Conservation (phyloP, 2,113 vertebrate species). For the Chloebia gouldiae region DNA sequence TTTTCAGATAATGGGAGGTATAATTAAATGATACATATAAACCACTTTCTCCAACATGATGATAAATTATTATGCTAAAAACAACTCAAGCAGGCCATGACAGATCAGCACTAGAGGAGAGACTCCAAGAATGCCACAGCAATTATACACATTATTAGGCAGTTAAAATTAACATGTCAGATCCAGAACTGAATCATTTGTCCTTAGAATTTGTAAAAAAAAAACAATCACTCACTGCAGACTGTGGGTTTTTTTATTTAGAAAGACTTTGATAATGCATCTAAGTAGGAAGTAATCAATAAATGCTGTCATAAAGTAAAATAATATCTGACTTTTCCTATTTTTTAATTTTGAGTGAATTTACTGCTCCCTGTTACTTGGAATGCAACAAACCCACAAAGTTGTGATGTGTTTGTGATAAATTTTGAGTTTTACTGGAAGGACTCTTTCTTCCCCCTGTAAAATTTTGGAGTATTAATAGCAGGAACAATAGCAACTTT, state of each 20-base stretch:
- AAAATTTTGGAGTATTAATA: neutral
- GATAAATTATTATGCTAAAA: neutral
- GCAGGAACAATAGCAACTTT: neutral
- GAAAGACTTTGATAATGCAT: neutral
- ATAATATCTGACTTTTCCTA: neutral
- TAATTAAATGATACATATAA: neutral
- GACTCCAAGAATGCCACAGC: neutral
- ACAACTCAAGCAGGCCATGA: neutral
- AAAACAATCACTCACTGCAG: neutral
- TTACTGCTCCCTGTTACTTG: neutral
- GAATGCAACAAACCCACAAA: neutral
- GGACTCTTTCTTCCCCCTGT: neutral
- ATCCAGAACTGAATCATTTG: neutral
- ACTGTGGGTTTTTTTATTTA: neutral
- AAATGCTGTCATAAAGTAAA: neutral
- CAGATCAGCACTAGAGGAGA: neutral
- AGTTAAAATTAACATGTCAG: neutral
- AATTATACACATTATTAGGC: neutral
- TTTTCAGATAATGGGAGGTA: neutral
- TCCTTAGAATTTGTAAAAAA: neutral
- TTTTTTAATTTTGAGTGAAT: neutral
- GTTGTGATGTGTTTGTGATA: neutral
- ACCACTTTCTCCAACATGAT: neutral
- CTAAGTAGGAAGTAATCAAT: neutral
- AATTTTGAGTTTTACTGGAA: neutral